phyloP scores from a whole-genome alignment of 2,888 invertebrate species.

The Xanthorhoe spadicearia region DNA sequence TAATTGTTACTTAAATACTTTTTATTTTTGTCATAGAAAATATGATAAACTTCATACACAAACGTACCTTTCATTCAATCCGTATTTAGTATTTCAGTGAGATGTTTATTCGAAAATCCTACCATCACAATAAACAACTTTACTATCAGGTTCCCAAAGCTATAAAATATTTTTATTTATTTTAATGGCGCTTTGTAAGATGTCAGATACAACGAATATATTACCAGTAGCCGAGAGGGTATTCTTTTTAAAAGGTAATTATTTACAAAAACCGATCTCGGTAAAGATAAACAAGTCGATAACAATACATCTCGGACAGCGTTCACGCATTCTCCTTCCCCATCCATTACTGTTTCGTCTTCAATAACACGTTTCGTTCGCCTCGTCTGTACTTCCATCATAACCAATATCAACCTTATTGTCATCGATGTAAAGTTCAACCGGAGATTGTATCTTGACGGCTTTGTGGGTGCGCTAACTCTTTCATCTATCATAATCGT shows the following conservation, averaged over 20 bases:
- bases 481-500: constrained; percentile 86
- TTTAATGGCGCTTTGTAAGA: constrained; percentile 77
- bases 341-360: constrained; percentile 84
- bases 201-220: constrained; percentile 83
- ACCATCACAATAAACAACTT: constrained; percentile 57
- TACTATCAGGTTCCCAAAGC: constrained; percentile 61
- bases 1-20: background rate
- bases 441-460: constrained; percentile 54
- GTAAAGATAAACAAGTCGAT: constrained; percentile 82
- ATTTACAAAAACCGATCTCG: constrained; percentile 81
- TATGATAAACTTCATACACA: background rate
- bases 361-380: constrained; percentile 81
- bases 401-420: constrained; percentile 60
- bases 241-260: constrained; percentile 82
- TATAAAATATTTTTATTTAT: constrained; percentile 79
- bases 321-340: constrained; percentile 83
- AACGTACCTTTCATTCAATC: constrained; percentile 4
- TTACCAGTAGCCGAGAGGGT: constrained; percentile 79
- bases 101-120: constrained; percentile 59
- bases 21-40: background rate
- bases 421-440: constrained; percentile 55
- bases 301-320: constrained; percentile 83
- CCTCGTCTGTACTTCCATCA: constrained; percentile 50
- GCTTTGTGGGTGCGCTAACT: constrained; percentile 83
- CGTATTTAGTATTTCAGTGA: constrained; percentile 8